Base-by-base conservation (phyloP, 2,113 vertebrate genomes). In the Microtus montanus region DNA sequence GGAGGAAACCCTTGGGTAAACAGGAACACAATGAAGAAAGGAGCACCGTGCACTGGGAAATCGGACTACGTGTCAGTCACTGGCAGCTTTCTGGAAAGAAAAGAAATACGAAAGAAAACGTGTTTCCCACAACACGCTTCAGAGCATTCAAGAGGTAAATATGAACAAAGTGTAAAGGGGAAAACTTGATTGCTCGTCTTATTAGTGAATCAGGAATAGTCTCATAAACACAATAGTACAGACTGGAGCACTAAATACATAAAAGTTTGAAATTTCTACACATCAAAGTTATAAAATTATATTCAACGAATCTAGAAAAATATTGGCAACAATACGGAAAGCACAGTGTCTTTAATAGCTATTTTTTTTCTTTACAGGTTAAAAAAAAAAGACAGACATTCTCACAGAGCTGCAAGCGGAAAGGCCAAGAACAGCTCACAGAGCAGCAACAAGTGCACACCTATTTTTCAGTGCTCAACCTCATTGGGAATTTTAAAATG, bases 221-320 rank as follows among this genome's bases (percentile, higher is more conserved):
- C 41, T 80, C 70, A 54, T 61, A 86, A 95, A 87, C 14, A 71
- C 38, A 85, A 94, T 77, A 61, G 5, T 52, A 94, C 20, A 30
- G 26, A 75, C 5, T 77, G 26, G 28, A 38, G 75, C 14, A 61
- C 22, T 80, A n/a, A 87, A 74, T 49, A 92, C 2, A 1, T 22
- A 89, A 87, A 85, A 82, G 71, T 84, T 7, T 91, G 38, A 91
- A 89, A 77, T 41, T 92, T 91, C 15, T 64, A 14, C 2, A 26
- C 26, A 79, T 79, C 13, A 52, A 79, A 92, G 63, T 47, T 79
- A 22, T n/a, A 87, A 93, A 87, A 91, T 66, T 64, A 83, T 0
- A 73, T 64, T 61, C 33, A 86, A 92, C 73, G 91, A 87, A 85
- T 44, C n/a, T 87, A 84, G 44, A 70, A 20, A 94, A 92, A 83